Percentiles rank a stretch among this genome's conserved stretches.
Evolutionary conservation across 2,888 invertebrate genomes (phyloP).

Genomic region (Deilephila elpenor): DNA sequence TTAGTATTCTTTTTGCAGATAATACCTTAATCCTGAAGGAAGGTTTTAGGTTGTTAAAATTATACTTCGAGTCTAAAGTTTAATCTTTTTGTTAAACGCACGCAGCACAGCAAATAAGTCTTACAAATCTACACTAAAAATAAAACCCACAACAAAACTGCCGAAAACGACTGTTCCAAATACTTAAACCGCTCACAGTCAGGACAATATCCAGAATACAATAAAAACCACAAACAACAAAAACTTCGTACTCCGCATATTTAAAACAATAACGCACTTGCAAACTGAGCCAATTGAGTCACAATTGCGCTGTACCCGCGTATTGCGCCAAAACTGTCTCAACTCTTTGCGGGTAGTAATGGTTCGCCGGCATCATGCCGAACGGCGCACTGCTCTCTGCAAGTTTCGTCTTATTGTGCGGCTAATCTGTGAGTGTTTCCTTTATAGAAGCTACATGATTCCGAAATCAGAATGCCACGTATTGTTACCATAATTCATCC

Average conservation of each 20-base stretch:
- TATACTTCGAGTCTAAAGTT: too few species aligned
- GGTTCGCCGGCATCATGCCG: background rate
- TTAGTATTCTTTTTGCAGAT: too few species aligned
- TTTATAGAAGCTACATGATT: too few species aligned
- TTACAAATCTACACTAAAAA: background rate
- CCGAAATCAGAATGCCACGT: too few species aligned
- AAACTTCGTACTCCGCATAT: conserved; percentile 1
- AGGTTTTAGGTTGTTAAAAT: too few species aligned
- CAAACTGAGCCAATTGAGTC: background rate
- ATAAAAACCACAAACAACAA: background rate
- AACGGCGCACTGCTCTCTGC: background rate
- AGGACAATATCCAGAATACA: background rate
- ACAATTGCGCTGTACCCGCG: background rate
- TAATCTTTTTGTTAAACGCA: too few species aligned
- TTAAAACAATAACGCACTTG: conserved; percentile 5
- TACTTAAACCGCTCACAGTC: background rate
- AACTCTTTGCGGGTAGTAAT: background rate
- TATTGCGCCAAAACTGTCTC: background rate
- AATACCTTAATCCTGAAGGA: too few species aligned
- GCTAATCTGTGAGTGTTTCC: too few species aligned
- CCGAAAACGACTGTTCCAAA: background rate
- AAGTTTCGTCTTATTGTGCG: background rate
- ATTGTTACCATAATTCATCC: too few species aligned
- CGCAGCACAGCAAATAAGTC: too few species aligned
- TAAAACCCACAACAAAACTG: background rate